Percentiles rank a stretch among this genome's conserved stretches.
Conservation (phyloP, 2,888 invertebrate species). For the Torymus aiolomorphi region DNA sequence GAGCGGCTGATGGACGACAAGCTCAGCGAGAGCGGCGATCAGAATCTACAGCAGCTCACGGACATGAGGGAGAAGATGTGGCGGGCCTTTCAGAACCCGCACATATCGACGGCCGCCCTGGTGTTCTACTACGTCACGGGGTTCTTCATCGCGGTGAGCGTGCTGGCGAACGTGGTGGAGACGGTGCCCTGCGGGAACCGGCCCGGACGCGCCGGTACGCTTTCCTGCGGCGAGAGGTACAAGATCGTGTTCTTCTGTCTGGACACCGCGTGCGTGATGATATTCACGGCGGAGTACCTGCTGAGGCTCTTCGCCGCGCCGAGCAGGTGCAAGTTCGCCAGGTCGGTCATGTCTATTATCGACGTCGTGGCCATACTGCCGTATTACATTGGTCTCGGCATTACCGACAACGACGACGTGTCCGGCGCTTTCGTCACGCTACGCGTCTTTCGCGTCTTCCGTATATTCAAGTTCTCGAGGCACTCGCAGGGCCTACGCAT, state of each 20-base stretch:
- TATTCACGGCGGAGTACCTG: constrained; percentile 98
- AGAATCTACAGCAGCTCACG: constrained; percentile 90
- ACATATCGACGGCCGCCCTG: constrained; percentile 98
- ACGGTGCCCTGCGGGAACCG: constrained; percentile 95
- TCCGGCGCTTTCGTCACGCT: constrained; percentile 99
- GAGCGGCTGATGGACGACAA: constrained; percentile 99
- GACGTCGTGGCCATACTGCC: constrained; percentile 99
- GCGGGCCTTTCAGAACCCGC: constrained; percentile 99
- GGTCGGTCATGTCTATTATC: constrained; percentile 99
- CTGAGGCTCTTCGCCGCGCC: constrained; percentile 98
- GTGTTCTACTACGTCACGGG: constrained; percentile 99
- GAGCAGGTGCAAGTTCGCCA: constrained; percentile 96
- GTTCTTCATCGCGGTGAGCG: constrained; percentile 99
- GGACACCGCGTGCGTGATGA: constrained; percentile 99
- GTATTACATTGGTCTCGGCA: constrained; percentile 98
- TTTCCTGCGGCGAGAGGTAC: constrained; percentile 98
- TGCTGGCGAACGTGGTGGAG: constrained; percentile 99
- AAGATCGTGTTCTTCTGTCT: constrained; percentile 99
- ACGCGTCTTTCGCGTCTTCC: constrained; percentile 98
- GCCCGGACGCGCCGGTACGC: constrained; percentile 89
- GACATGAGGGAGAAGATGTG: constrained; percentile 97
- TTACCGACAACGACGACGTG: constrained; percentile 98
- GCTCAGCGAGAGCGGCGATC: constrained; percentile 93
- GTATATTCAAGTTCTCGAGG: constrained; percentile 99
- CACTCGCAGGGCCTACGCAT: constrained; percentile 99